Conservation (phyloP, 2,888 invertebrate species). For the Pristionchus japonicus region DNA sequence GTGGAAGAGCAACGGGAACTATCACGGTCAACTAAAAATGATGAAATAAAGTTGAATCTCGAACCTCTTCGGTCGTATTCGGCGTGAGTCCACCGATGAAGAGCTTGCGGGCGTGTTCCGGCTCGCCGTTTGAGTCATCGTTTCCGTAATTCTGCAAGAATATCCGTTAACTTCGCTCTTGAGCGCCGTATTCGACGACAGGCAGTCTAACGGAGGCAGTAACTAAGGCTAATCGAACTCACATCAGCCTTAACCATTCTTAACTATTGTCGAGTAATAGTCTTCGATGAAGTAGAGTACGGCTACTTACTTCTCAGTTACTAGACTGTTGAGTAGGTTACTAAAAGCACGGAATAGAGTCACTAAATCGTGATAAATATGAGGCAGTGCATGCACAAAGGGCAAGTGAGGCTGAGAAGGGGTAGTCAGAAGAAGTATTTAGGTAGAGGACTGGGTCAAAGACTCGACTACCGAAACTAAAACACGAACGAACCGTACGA, state of each 20-base stretch:
- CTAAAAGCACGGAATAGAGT: not conserved
- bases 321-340: not conserved
- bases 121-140: not conserved
- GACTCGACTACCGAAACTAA: too few species aligned
- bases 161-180: not conserved
- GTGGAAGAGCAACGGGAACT: too few species aligned
- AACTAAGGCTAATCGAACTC: conserved; percentile 13
- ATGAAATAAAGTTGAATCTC: not conserved
- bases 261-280: not conserved
- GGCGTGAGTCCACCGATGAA: conserved; percentile 63
- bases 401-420: too few species aligned
- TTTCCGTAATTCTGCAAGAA: not conserved
- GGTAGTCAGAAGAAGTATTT: too few species aligned
- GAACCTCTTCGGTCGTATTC: conserved; percentile 61
- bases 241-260: conserved; percentile 34
- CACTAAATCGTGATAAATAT: not conserved
- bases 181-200: not conserved
- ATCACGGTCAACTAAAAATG: too few species aligned
- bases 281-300: not conserved
- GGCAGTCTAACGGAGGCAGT: not conserved
- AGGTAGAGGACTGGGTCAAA: too few species aligned
- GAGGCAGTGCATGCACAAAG: too few species aligned
- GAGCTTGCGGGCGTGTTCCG: conserved; percentile 60
- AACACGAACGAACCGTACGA: too few species aligned
- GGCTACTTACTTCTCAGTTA: too few species aligned